Evolutionary conservation across 2,888 invertebrate species (phyloP).

Genomic region (Drosophila subquinaria): DNA sequence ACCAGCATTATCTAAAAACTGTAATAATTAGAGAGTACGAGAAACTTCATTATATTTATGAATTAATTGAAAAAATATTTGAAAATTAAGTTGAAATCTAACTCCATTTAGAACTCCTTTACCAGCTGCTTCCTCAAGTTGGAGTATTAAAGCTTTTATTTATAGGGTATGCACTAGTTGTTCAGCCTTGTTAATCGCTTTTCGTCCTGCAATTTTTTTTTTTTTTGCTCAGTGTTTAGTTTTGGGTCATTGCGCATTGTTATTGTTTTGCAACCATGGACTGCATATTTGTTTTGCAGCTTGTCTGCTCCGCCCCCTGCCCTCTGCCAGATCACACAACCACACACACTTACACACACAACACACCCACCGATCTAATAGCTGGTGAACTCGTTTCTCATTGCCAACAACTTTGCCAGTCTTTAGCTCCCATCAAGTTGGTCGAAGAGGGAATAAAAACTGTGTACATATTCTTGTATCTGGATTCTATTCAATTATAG

Average conservation of each 20-base stretch:
- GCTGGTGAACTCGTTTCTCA: slow-evolving; percentile 42
- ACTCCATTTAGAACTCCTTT: too few species aligned
- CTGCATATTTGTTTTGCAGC: slow-evolving; percentile 67
- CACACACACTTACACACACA: not conserved
- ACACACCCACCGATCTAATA: not conserved
- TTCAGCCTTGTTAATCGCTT: not conserved
- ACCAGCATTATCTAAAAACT: too few species aligned
- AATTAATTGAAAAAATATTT: too few species aligned
- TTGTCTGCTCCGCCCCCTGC: slow-evolving; percentile 19
- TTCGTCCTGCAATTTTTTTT: slow-evolving; percentile 10
- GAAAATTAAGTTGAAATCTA: too few species aligned
- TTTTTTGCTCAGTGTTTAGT: slow-evolving; percentile 61
- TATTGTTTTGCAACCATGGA: slow-evolving; percentile 67
- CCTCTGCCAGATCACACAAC: too few species aligned
- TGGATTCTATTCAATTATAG: not conserved
- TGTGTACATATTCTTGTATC: not conserved
- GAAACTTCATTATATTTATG: too few species aligned
- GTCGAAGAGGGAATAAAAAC: not conserved
- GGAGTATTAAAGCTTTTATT: not conserved
- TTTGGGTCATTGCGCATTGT: slow-evolving; percentile 77
- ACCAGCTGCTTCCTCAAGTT: not conserved
- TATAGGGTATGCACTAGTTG: not conserved
- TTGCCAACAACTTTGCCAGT: slow-evolving; percentile 14
- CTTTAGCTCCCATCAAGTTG: slow-evolving; percentile 6
- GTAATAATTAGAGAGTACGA: too few species aligned